phyloP scores from a whole-genome alignment of 2,888 invertebrate species.

The Ceriagrion tenellum region DNA sequence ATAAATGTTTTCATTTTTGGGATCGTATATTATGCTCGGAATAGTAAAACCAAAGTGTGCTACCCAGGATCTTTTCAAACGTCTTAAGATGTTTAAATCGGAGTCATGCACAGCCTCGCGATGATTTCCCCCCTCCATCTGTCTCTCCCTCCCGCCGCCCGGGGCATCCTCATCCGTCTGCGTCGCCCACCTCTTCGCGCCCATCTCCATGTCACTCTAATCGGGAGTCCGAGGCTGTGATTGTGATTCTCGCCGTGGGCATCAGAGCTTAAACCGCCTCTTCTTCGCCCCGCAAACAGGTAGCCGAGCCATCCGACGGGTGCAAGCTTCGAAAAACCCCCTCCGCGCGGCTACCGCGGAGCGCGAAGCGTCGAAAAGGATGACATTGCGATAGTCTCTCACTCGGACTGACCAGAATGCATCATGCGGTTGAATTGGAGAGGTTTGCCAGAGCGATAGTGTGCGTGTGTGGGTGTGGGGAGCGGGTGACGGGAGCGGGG shows the following conservation, averaged over 20 bases:
- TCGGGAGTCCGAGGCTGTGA: conserved; percentile 57
- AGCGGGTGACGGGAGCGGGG: not conserved
- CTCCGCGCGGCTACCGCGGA: not conserved
- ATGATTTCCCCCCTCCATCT: not conserved
- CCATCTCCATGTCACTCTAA: conserved; percentile 50
- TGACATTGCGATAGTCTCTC: conserved; percentile 67
- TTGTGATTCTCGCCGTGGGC: conserved; percentile 59
- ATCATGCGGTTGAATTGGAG: conserved; percentile 56
- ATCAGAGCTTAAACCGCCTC: conserved; percentile 36
- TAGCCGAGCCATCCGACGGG: not conserved
- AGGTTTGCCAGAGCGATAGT: not conserved
- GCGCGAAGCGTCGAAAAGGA: conserved; percentile 40
- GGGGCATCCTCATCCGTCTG: not conserved
- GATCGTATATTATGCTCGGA: no score
- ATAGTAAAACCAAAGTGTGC: no score
- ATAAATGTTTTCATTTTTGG: no score
- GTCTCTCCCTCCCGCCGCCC: not conserved
- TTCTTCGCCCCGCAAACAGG: not conserved
- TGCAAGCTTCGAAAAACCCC: not conserved
- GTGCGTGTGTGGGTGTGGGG: not conserved
- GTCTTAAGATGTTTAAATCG: not conserved
- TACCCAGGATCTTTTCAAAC: no score
- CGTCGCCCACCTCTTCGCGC: not conserved
- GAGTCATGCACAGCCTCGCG: not conserved
- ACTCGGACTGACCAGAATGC: conserved; percentile 59